These are phyloP conservation scores for Hydrozoanthus tunicans DNA, from an alignment of 64 coral and sea anemone genomes.

Conservation along the genomic window DNA sequence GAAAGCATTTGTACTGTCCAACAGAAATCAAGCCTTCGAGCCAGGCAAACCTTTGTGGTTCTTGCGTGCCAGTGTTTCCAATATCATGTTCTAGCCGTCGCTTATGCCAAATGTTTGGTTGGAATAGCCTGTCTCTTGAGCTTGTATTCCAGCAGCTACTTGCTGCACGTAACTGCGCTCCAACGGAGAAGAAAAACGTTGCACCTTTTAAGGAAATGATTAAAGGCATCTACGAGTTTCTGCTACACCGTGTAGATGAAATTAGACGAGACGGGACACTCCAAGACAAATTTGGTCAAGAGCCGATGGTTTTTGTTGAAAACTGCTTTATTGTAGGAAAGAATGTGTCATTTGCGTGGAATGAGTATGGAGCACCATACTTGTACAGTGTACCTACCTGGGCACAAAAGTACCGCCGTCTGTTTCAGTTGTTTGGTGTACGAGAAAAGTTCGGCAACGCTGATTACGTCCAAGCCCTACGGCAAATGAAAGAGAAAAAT, in stretches of 20 bases:
- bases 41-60: slow-evolving; percentile 63
- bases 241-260: slow-evolving; percentile 22
- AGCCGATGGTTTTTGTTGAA: slow-evolving; percentile 78
- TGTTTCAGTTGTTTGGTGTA: slow-evolving; percentile 71
- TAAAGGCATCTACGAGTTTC: slow-evolving; percentile 74
- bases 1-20: slow-evolving; percentile 53
- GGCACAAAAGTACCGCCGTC: slow-evolving; percentile 56
- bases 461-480: slow-evolving; percentile 69
- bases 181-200: neutral
- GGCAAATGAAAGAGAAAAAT: slow-evolving; percentile 65
- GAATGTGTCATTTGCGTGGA: slow-evolving; percentile 69
- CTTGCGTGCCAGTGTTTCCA: slow-evolving; percentile 66
- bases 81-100: neutral
- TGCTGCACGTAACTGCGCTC: slow-evolving; percentile 11
- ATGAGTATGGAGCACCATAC: slow-evolving; percentile 68
- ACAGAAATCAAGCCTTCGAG: slow-evolving; percentile 65
- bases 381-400: slow-evolving; percentile 75
- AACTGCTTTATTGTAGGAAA: slow-evolving; percentile 57
- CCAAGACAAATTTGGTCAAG: neutral
- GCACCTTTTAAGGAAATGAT: slow-evolving; percentile 70
- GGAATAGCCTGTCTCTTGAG: slow-evolving; percentile 60
- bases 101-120: slow-evolving; percentile 72
- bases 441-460: slow-evolving; percentile 51
- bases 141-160: slow-evolving; percentile 63
- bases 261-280: slow-evolving; percentile 31